Conservation (phyloP, 2,888 invertebrate species). For the Brachycybe producta region DNA sequence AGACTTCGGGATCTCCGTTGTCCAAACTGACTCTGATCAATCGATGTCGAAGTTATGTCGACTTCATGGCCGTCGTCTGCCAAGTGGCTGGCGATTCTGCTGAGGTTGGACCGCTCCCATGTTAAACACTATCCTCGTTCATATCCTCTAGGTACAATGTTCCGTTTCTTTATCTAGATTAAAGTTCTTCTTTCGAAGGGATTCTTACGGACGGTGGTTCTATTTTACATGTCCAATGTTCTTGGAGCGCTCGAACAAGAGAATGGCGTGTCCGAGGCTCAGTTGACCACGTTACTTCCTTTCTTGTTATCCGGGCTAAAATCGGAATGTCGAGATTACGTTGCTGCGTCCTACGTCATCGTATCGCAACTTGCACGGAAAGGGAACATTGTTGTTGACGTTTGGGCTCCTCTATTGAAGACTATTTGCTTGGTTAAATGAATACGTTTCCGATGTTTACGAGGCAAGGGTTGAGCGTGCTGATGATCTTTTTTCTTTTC, state of each 20-base stretch:
- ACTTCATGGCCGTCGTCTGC: slow-evolving; percentile 6
- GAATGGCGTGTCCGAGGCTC: slow-evolving; percentile 28
- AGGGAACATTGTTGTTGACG: slow-evolving; percentile 12
- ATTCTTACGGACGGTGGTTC: slow-evolving; percentile 28
- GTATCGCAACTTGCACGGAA: slow-evolving; percentile 28
- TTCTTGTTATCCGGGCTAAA: slow-evolving; percentile 31
- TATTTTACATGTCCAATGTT: slow-evolving; percentile 33
- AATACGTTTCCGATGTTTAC: too few species aligned
- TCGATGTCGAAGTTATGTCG: slow-evolving; percentile 1
- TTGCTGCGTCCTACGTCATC: slow-evolving; percentile 31
- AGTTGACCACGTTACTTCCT: slow-evolving; percentile 33
- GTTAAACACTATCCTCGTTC: background rate
- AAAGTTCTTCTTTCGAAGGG: background rate
- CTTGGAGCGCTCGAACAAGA: slow-evolving; percentile 28
- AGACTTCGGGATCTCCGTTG: slow-evolving; percentile 11
- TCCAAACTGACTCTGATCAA: slow-evolving; percentile 5
- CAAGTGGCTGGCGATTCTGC: background rate
- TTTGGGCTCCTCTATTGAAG: background rate
- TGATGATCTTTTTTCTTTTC: too few species aligned
- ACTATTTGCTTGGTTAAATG: background rate
- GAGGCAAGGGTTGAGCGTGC: too few species aligned
- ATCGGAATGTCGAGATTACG: slow-evolving; percentile 27
- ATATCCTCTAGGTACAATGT: background rate
- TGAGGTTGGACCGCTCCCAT: background rate
- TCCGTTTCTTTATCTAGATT: slow-evolving; percentile 1